A percentile compares a stretch with the other conserved stretches of the same genome.
These are phyloP conservation scores for Pogonognathellus flavescens DNA, from an alignment of 1,140 invertebrate species.

Conservation along the genomic window DNA sequence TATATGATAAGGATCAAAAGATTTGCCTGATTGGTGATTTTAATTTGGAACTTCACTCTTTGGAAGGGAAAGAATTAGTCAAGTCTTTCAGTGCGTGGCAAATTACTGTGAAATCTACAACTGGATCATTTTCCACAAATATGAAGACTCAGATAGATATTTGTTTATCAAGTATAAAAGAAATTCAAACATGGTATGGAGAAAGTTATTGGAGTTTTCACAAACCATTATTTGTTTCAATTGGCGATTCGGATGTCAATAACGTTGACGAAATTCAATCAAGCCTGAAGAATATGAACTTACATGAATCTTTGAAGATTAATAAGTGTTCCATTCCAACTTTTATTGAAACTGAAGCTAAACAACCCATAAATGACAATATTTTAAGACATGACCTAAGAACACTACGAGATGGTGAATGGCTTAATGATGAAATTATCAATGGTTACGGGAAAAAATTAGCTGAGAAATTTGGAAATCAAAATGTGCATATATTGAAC, in stretches of 20 bases:
- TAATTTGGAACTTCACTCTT: neutral
- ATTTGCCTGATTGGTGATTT: neutral
- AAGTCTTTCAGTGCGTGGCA: neutral
- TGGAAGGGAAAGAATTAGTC: neutral
- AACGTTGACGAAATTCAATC: neutral
- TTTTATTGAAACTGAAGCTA: neutral
- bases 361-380: neutral
- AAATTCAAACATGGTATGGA: neutral
- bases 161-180: neutral
- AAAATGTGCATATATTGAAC: neutral
- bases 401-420: neutral
- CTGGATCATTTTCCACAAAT: neutral
- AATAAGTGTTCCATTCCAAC: too few relatives aligned
- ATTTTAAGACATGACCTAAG: too few relatives aligned
- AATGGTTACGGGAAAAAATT: neutral
- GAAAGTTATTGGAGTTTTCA: slow-evolving; percentile 6
- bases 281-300: neutral
- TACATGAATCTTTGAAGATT: too few relatives aligned
- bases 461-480: too few relatives aligned
- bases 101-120: neutral
- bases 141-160: neutral
- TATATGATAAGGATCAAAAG: neutral
- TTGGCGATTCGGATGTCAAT: neutral
- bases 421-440: neutral
- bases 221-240: neutral